Evolutionary conservation across 2,888 invertebrate genomes (phyloP), one percentile per base, ranked within the genome.

Genomic region (Parthenolecanium corni): DNA sequence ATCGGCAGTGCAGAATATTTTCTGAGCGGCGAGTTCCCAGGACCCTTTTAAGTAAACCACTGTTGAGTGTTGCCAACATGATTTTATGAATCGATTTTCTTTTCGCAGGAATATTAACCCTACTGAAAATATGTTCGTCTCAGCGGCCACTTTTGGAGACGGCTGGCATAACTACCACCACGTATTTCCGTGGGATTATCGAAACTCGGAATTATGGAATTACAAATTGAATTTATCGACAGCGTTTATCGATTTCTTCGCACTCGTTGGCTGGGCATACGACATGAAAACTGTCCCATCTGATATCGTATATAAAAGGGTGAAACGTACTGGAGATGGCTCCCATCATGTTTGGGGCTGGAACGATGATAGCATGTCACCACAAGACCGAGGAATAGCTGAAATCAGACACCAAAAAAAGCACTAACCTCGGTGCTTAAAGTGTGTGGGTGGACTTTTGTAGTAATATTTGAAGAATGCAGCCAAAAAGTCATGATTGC

Each of bases 211-310:
- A 76, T 78, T 86, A 42, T 87, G 87, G 21, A 81, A 82, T 70
- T 82, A 81, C 73, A 77, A 80, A 65, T 74, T 84, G 20, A 90
- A 90, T 72, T 76, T 85, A 68, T 86, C 89, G 0, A 85, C 86
- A 0, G 75, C 77, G 12, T 85, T 89, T 72, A 86, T 90, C 68
- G 86, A 90, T 72, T 79, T 86, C 71, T 87, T 86, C 75, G 84
- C 88, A 12, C 82, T 80, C 72, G 76, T 92, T 67, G 93, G 93
- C 18, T 86, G 85, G 83, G 91, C 89, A 0, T 90, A 90, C 72
- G 90, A 92, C 73, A 73, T 90, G 68, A 91, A 89, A 74, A 85
- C 84, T 0, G 89, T 87, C 0, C 83, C 86, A 0, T 71, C 77
- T 9, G 83, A 84, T 56, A 82, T 85, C 68, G 79, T 88, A 12